Base-by-base conservation (phyloP, 2,797 vertebrate species). In the Tapirus indicus region DNA sequence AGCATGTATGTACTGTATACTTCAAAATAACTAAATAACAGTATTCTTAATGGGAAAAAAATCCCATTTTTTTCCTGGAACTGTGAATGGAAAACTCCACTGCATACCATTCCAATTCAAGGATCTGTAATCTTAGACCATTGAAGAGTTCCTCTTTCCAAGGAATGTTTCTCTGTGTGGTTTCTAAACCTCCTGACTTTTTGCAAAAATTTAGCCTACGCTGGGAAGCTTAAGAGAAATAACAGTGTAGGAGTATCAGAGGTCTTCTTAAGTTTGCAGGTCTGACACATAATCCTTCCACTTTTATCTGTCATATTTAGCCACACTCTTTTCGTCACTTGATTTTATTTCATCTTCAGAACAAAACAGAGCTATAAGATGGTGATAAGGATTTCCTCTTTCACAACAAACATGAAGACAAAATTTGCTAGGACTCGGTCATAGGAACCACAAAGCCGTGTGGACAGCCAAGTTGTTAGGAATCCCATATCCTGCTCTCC, bases 51-150 rank as follows among this genome's bases (percentile, higher is more conserved):
- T 98, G 95, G 97, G 94, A 77, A 97, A 98, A 98, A 98, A 97
- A 96, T 92, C 80, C 96, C 96, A 95, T 94, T 97, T 98, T 98
- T 98, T 98, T 98, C 97, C 98, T 98, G 98, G 98, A 98, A 98
- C 98, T 90, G 78, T 97, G 92, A 98, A 96, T 96, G 98, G 98
- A 98, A 98, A 98, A 98, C 95, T 97, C 97, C 97, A 72, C 97
- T 98, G 97, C 98, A 98, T 98, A 94, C 97, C 98, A 98, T 97
- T 98, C 97, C 95, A 97, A 88, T 97, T 98, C 97, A 97, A 98
- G 95, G 97, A 97, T 97, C 97, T 97, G 98, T 98, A 98, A 98
- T 98, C 98, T 98, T 97, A 98, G 97, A 98, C 96, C 93, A 97
- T 97, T 98, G 97, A 98, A 98, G 97, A 97, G 96, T 98, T 97